These are phyloP conservation scores for Cryptocephalus moraei DNA, from an alignment of 2,888 invertebrate genomes.

Conservation along the genomic window DNA sequence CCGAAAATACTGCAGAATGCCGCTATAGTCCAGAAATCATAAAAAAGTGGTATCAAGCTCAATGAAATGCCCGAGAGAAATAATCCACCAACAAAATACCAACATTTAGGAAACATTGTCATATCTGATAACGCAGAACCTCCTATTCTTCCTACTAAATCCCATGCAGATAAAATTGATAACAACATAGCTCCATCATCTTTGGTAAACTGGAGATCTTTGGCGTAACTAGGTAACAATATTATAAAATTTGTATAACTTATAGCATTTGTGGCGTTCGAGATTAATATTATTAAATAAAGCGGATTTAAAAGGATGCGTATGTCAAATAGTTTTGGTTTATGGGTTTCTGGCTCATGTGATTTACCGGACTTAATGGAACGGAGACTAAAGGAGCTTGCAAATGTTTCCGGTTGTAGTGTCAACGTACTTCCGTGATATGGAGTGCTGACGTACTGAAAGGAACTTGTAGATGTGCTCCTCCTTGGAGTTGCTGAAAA, in stretches of 20 bases:
- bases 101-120: slow-evolving; percentile 65
- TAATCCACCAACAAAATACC: slow-evolving; percentile 73
- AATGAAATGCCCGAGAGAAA: slow-evolving; percentile 68
- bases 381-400: slow-evolving; percentile 66
- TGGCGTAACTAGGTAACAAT: slow-evolving; percentile 66
- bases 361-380: slow-evolving; percentile 44
- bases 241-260: slow-evolving; percentile 83
- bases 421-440: slow-evolving; percentile 78
- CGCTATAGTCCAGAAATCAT: slow-evolving; percentile 52
- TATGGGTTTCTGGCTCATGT: slow-evolving; percentile 32
- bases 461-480: slow-evolving; percentile 70
- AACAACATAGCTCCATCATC: slow-evolving; percentile 60
- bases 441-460: slow-evolving; percentile 75
- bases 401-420: slow-evolving; percentile 65
- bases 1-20: slow-evolving; percentile 69
- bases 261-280: slow-evolving; percentile 77
- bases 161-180: slow-evolving; percentile 71
- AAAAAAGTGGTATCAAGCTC: slow-evolving; percentile 58
- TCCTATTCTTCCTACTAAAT: slow-evolving; percentile 74
- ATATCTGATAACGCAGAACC: slow-evolving; percentile 77
- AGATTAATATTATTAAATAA: slow-evolving; percentile 71
- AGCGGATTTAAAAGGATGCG: slow-evolving; percentile 66
- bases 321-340: slow-evolving; percentile 63
- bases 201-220: slow-evolving; percentile 59
- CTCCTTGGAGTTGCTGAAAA: slow-evolving; percentile 43